These are phyloP conservation scores for Matsumurasca onukii DNA, from an alignment of 1,140 invertebrate species.

Conservation along the genomic window DNA sequence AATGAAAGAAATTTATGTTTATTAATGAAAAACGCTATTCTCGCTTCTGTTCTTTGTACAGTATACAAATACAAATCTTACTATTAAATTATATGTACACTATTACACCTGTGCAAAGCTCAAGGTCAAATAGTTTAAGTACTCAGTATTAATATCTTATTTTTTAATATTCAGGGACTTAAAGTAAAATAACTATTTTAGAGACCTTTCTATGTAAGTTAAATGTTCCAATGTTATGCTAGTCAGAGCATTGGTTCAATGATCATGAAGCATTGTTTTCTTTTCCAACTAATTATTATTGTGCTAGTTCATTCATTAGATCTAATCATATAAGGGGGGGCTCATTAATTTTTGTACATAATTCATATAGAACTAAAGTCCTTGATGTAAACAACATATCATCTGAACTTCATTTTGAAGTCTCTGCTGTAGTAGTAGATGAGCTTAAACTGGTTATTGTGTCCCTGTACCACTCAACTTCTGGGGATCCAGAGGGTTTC, in stretches of 20 bases:
- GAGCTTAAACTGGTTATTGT: not conserved
- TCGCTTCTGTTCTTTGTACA: no score
- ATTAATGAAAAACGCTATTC: no score
- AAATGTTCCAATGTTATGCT: not conserved
- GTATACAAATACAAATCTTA: no score
- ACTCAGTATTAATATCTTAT: no score
- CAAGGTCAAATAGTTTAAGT: no score
- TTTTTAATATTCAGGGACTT: not conserved
- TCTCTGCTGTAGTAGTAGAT: not conserved
- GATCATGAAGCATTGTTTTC: not conserved
- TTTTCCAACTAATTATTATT: not conserved
- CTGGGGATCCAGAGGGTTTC: not conserved
- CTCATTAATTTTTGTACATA: not conserved
- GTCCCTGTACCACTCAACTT: not conserved
- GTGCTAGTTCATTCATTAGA: not conserved
- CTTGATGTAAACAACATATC: not conserved
- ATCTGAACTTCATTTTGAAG: not conserved
- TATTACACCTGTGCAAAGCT: no score
- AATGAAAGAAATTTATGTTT: no score
- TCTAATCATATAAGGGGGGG: not conserved
- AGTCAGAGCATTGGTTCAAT: not conserved
- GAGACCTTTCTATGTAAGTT: not conserved
- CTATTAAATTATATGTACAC: no score
- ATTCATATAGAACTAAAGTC: not conserved
- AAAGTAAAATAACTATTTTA: not conserved